Base-by-base conservation (phyloP, 2,113 vertebrate genomes). In the Toxostoma redivivum region DNA sequence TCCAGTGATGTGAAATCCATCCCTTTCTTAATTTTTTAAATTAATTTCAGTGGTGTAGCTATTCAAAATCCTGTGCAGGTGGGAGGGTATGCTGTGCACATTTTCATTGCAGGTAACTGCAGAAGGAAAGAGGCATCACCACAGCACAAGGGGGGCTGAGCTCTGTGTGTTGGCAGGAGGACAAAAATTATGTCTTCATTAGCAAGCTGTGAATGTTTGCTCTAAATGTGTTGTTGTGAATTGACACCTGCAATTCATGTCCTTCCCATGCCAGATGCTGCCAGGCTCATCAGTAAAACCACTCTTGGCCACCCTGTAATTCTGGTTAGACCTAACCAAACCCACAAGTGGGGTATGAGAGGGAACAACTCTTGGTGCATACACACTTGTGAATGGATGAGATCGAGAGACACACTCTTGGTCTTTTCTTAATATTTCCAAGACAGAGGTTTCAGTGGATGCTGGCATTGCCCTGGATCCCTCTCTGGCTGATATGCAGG, bases 401-500 rank as follows among this genome's bases (percentile, higher is more conserved):
- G n/a, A 31, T 28, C 13, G 25, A 53, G 30, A 61, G 78, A 40
- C 21, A 31, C n/a, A 35, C 6, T 61, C 47, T 24, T 56, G 28
- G 15, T 45, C 28, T 76, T 87, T n/a, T 45, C 15, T n/a, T 65
- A 70, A 15, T 24, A 27, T 53, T 65, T 15, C 44, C 50, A 77
- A 38, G 54, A 4, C 9, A 24, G 30, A 56, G 7, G 31, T 51
- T 54, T 79, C 23, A 5, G 30, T 57, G 51, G 47, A 38, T 74
- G 58, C 38, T 5, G 25, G 12, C 1, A 0, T 23, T 69, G 25
- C 31, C 19, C 11, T 0, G 2, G 10, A 15, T 51, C 19, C 27
- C 24, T 31, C 24, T 28, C 65, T 80, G 78, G 27, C 33, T 69
- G 40, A 21, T 53, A 8, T 15, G 31, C 31, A 15, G 21, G 3